A percentile compares a stretch with the other conserved stretches of the same genome.
Evolutionary conservation across 2,797 vertebrate species (phyloP).

Genomic region (Sebastes matsubarae): DNA sequence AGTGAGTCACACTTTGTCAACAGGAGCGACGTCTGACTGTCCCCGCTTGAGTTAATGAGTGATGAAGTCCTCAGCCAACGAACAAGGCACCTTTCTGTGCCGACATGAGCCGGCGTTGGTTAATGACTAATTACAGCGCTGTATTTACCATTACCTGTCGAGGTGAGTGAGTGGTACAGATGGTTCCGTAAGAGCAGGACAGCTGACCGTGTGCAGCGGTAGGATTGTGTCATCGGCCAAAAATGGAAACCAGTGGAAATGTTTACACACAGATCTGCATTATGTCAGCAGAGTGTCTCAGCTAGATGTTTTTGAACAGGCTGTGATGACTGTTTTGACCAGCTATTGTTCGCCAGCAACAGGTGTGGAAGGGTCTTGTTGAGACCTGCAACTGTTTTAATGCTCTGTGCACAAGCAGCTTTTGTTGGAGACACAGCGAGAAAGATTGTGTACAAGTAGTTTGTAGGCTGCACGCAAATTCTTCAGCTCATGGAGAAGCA

Average conservation of each 20-base stretch:
- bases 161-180: constrained; percentile 60
- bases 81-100: constrained; percentile 70
- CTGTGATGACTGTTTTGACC: constrained; percentile 42
- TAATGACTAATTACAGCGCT: constrained; percentile 74
- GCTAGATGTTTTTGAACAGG: constrained; percentile 35
- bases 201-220: constrained; percentile 40
- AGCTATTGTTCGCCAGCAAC: constrained; percentile 56
- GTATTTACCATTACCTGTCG: constrained; percentile 62
- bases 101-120: constrained; percentile 49
- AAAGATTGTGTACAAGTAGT: background rate
- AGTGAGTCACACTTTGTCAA: constrained; percentile 78
- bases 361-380: constrained; percentile 72
- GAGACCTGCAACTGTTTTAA: constrained; percentile 62
- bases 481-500: background rate
- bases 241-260: constrained; percentile 67
- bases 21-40: constrained; percentile 65
- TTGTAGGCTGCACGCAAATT: background rate
- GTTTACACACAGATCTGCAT: constrained; percentile 55
- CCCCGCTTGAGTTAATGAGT: constrained; percentile 79
- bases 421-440: background rate
- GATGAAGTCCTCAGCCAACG: constrained; percentile 59
- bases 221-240: constrained; percentile 57
- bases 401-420: constrained; percentile 2
- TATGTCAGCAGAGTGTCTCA: constrained; percentile 34
- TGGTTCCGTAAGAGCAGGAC: constrained; percentile 25